phyloP scores from a whole-genome alignment of 2,888 invertebrate species.

The Gastrophysa polygoni region DNA sequence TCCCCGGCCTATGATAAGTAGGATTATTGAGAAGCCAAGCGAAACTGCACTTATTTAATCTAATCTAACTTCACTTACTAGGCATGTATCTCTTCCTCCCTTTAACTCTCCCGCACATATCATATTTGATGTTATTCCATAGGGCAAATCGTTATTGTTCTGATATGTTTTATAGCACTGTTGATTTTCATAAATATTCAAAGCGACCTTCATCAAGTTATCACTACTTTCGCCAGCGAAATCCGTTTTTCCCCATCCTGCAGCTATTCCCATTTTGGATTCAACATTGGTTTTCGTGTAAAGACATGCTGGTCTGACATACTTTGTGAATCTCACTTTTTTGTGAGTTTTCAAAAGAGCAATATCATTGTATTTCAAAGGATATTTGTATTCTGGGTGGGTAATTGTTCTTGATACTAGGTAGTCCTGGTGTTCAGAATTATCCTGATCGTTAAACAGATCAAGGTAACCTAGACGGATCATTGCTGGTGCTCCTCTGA shows the following conservation, averaged over 20 bases:
- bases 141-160: slow-evolving; percentile 41
- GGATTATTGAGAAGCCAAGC: no score
- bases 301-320: slow-evolving; percentile 69
- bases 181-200: slow-evolving; percentile 54
- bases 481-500: slow-evolving; percentile 59
- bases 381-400: slow-evolving; percentile 65
- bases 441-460: slow-evolving; percentile 59
- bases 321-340: slow-evolving; percentile 58
- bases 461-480: slow-evolving; percentile 67
- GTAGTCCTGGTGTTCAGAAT: slow-evolving; percentile 60
- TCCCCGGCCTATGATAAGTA: no score
- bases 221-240: slow-evolving; percentile 54
- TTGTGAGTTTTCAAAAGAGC: slow-evolving; percentile 64
- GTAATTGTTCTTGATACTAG: slow-evolving; percentile 52
- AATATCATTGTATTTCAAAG: slow-evolving; percentile 68
- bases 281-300: slow-evolving; percentile 57
- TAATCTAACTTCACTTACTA: slow-evolving; percentile 42
- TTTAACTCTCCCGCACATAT: slow-evolving; percentile 59
- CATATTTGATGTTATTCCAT: slow-evolving; percentile 54
- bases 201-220: slow-evolving; percentile 56
- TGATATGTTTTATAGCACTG: slow-evolving; percentile 50
- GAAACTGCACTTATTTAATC: no score
- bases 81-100: slow-evolving; percentile 55
- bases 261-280: slow-evolving; percentile 62
- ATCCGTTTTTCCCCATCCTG: slow-evolving; percentile 67